These are phyloP conservation scores for Argentina silus DNA, from an alignment of 2,797 vertebrate species.

Conservation along the genomic window DNA sequence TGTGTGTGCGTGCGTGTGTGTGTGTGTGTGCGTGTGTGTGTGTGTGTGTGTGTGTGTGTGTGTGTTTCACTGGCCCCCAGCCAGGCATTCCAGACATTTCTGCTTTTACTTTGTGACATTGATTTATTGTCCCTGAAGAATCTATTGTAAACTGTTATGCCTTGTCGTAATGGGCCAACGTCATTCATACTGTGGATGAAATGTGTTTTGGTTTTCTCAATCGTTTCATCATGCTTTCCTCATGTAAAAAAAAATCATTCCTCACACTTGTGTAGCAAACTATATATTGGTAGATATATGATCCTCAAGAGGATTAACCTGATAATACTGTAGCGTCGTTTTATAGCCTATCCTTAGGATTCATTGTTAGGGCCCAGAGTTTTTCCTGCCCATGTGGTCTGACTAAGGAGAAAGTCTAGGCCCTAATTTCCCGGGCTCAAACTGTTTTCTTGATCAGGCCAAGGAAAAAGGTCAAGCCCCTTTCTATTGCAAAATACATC, in stretches of 20 bases:
- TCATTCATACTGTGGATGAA: not conserved
- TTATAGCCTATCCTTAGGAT: too few relatives aligned
- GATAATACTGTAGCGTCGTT: not conserved
- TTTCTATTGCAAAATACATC: too few relatives aligned
- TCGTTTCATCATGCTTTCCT: constrained; percentile 8
- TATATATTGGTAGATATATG: not conserved
- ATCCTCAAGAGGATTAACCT: not conserved
- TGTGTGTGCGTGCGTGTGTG: too few relatives aligned
- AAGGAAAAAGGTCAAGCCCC: too few relatives aligned
- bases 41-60: not conserved
- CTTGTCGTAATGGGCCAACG: constrained; percentile 25
- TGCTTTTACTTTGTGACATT: constrained; percentile 37
- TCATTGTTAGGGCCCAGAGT: too few relatives aligned
- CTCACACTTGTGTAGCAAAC: too few relatives aligned
- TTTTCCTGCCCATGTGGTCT: too few relatives aligned
- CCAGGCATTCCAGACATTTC: constrained; percentile 17
- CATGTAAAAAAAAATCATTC: too few relatives aligned
- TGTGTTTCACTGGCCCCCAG: constrained; percentile 13
- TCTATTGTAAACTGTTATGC: constrained; percentile 29
- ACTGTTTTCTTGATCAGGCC: too few relatives aligned
- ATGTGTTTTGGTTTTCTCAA: constrained; percentile 33
- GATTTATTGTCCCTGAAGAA: constrained; percentile 39
- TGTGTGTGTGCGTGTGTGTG: too few relatives aligned
- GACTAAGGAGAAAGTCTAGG: too few relatives aligned
- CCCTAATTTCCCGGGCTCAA: too few relatives aligned